Evolutionary conservation across 1,140 invertebrate genomes (phyloP), one percentile per base, ranked within the genome.

Genomic region (Lepidotrigona ventralis): DNA sequence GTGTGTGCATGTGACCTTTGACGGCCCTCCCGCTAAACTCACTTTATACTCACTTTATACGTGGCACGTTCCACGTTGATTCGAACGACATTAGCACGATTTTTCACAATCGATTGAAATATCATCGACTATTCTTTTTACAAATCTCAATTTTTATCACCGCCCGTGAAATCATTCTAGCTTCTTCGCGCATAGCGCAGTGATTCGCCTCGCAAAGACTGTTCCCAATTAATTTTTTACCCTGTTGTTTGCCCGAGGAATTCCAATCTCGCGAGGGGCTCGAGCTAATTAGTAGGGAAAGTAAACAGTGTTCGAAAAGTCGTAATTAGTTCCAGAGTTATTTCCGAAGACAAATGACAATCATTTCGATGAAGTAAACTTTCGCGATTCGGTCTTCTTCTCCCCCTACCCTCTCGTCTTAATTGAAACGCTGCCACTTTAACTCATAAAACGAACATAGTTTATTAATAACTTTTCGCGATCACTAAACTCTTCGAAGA

Each of bases 271-370:
- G 21, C 11, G 77, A 78, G 72, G 53, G 68, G 84, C 15, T 74
- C 74, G 85, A 85, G 86, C 79, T 88, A 87, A 88, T 86, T 88
- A 64, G 51, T 54, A 53, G 26, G n/a, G 54, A 29, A 71, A 68
- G 33, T 60, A 58, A n/a, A 51, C 33, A 58, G 17, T 21, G 77
- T 79, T 66, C 15, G n/a, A 23, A 21, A 79, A 79, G 53, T 71
- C 56, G 68, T 79, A 79, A 71, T 71, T 79, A 79, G 68, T 71
- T 79, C 39, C 51, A n/a, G 19, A 53, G 53, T 56, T 72, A 79
- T 79, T 69, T 70, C 78, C 53, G 15, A 15, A 19, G 46, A 71
- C 46, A 71, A 71, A 71, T 71, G 69, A 71, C 69, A 71, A 71
- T 71, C 53, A 71, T 71, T 53, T 71, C 69, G 9, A 71, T 23